A percentile compares a stretch with the other conserved stretches of the same genome.
Evolutionary conservation across 2,113 vertebrate species (phyloP).

Genomic region (Tragelaphus strepsiceros): DNA sequence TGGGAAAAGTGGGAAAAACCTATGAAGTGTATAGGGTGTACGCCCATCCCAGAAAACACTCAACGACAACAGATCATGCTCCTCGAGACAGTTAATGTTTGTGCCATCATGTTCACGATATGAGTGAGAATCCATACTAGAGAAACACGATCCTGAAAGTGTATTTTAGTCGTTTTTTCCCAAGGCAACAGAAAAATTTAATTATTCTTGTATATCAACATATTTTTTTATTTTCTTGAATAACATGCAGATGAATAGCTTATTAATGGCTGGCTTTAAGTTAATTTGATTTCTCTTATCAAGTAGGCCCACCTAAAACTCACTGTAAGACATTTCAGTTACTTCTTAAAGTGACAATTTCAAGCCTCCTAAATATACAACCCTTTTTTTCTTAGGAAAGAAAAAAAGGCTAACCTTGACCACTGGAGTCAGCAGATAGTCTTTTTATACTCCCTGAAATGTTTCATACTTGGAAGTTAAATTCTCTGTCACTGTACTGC

Average conservation of each 20-base stretch:
- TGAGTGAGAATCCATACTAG: conserved; percentile 31
- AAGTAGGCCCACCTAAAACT: background rate
- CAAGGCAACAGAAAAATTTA: background rate
- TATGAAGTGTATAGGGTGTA: background rate
- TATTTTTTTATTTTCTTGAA: conserved; percentile 41
- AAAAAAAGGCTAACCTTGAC: background rate
- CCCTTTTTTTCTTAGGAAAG: background rate
- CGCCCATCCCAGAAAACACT: background rate
- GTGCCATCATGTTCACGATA: background rate
- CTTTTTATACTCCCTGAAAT: background rate
- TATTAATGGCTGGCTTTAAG: background rate
- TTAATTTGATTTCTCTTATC: background rate
- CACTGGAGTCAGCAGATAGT: background rate
- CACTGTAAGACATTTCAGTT: background rate
- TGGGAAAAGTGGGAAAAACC: background rate
- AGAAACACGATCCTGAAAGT: background rate
- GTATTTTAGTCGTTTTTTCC: conserved; percentile 8
- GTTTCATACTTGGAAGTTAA: background rate
- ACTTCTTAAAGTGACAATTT: background rate
- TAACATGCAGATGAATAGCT: background rate
- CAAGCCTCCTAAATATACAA: background rate
- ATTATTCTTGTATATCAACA: conserved; percentile 35
- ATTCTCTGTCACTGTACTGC: background rate
- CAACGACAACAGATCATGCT: background rate
- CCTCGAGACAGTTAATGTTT: background rate